A percentile compares a stretch with the other conserved stretches of the same genome.
These are phyloP conservation scores for Yponomeuta sedellus DNA, from an alignment of 2,888 invertebrate species.

Conservation along the genomic window DNA sequence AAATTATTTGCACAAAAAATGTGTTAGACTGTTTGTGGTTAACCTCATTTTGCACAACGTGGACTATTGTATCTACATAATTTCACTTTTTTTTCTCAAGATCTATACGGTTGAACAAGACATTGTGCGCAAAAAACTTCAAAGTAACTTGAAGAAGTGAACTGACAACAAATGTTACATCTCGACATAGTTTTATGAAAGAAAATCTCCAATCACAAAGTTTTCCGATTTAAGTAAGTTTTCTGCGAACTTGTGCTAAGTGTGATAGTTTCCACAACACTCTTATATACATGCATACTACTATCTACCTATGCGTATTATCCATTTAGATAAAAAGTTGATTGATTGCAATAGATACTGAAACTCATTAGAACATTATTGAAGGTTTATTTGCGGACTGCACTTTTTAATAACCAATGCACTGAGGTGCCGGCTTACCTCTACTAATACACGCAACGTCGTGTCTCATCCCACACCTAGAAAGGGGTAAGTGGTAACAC, in stretches of 20 bases:
- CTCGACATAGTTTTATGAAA: neutral
- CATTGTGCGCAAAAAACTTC: no score
- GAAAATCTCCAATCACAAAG: neutral
- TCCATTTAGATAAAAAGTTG: conserved; percentile 3
- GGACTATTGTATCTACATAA: conserved; percentile 35
- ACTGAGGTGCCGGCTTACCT: neutral
- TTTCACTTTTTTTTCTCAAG: neutral
- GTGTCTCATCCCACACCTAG: no score
- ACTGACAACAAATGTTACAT: no score
- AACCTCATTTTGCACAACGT: conserved; percentile 70
- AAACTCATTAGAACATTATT: neutral
- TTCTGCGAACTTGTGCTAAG: neutral
- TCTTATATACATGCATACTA: neutral
- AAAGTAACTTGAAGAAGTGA: no score
- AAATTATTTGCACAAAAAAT: conserved; percentile 73
- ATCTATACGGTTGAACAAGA: no score
- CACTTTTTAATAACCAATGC: neutral
- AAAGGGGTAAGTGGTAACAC: no score
- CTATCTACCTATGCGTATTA: neutral
- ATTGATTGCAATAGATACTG: conserved; percentile 4
- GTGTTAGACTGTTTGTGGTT: conserved; percentile 67
- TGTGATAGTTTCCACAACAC: neutral
- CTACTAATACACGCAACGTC: no score
- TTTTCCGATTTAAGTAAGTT: neutral
- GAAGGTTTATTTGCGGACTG: neutral